Percentiles rank a stretch among this genome's conserved stretches.
phyloP scores from a whole-genome alignment of 2,797 vertebrate genomes.

The Gorsachius magnificus region DNA sequence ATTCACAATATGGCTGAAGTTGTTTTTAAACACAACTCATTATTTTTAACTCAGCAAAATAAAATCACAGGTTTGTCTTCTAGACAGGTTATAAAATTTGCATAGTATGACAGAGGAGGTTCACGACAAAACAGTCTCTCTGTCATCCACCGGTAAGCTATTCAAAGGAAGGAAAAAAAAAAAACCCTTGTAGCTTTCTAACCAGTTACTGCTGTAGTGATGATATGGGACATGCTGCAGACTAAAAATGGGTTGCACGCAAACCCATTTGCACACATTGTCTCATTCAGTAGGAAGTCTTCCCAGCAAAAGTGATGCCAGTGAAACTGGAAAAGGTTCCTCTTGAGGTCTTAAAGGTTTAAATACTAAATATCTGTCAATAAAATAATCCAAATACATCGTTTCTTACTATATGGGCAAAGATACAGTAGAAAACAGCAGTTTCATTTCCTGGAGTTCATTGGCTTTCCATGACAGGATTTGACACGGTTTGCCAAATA shows the following conservation, averaged over 20 bases:
- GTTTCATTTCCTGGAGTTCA: background rate
- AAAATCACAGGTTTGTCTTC: background rate
- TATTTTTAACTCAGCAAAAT: background rate
- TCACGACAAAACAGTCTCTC: background rate
- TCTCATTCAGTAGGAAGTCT: background rate
- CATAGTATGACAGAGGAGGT: background rate
- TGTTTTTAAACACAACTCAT: background rate
- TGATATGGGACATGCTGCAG: rapidly evolving
- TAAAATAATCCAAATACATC: background rate
- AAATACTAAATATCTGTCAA: background rate
- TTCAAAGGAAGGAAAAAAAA: background rate
- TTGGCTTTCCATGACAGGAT: background rate
- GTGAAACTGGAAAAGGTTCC: background rate
- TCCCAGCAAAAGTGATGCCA: background rate
- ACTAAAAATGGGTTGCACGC: background rate
- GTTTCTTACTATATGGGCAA: background rate
- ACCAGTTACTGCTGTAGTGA: background rate
- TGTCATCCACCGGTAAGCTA: background rate
- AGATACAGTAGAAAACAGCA: background rate
- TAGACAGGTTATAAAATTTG: background rate
- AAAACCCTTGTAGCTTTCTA: background rate
- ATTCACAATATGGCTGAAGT: background rate
- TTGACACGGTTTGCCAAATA: background rate
- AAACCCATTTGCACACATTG: background rate
- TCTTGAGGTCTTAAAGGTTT: background rate